Base-by-base conservation (phyloP, 2,113 vertebrate species). In the Pampusana beccarii region DNA sequence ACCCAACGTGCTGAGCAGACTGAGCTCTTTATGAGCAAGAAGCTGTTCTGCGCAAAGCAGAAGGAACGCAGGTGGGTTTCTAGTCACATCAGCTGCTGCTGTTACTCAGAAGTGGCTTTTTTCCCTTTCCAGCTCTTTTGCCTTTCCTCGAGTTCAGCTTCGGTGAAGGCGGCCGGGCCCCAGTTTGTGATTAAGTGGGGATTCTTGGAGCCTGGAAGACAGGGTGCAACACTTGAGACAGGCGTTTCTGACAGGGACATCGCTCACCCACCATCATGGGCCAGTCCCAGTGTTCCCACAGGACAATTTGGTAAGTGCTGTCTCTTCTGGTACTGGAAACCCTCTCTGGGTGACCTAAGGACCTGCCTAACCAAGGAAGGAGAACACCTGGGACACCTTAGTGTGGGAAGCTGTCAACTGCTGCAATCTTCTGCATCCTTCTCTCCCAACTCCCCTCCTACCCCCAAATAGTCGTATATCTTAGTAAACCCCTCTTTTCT, bases 111-210 rank as follows among this genome's bases (percentile, higher is more conserved):
- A 29, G 97, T 93, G 62, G 90, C 96, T 97, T 99, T 99, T 84
- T 96, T 98, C 51, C 98, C 98, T 94, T 99, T 99, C 99, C 99
- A 99, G 89, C 94, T 98, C 97, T 98, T 99, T 95, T 99, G 95
- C 87, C 99, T 98, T 88, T 99, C 97, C 78, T 97, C 98, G 8
- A 99, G 98, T 88, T 99, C 99, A 11, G 97, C 97, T 25, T 99
- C 98, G 44, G 99, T 99, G 94, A 99, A 99, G 4, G 99, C 98
- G 0, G 99, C 99, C 0, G 99, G 98, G 19, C 99, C 99, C 99
- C 99, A 99, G 97, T 99, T 99, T 44, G 99, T 99, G 96, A 99
- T 99, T 53, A 98, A 92, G 88, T 98, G 98, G 61, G 98, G 98
- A 28, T 98, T 98, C 96, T 99, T 99, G 28, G 98, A 98, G 67